Conservation (phyloP, 2,797 vertebrate species). For the Stomatorhinus walkeri region DNA sequence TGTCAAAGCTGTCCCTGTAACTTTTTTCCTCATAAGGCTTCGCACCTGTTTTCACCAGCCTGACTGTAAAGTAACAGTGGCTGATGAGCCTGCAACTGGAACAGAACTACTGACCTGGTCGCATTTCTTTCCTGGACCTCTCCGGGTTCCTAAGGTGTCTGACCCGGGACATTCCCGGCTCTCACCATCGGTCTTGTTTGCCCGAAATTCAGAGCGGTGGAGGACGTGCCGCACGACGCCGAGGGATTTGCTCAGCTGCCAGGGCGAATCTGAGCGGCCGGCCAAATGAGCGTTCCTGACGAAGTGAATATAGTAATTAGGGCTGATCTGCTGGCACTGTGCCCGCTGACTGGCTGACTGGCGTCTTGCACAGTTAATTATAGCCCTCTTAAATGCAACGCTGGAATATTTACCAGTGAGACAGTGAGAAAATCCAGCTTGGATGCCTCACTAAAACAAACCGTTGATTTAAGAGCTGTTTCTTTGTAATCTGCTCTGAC, state of each 20-base stretch:
- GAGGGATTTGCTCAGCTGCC: slow-evolving; percentile 47
- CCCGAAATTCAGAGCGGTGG: background rate
- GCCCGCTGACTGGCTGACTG: slow-evolving; percentile 62
- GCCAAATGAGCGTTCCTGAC: slow-evolving; percentile 72
- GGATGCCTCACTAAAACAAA: slow-evolving; percentile 42
- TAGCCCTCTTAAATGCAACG: slow-evolving; percentile 53
- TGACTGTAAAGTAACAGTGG: background rate
- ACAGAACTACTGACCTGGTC: background rate
- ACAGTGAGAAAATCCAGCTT: slow-evolving; percentile 45
- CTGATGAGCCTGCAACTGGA: background rate
- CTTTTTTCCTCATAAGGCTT: background rate
- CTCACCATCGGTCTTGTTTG: background rate
- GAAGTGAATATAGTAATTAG: slow-evolving; percentile 76
- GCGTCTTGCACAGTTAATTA: slow-evolving; percentile 72
- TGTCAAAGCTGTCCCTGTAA: background rate
- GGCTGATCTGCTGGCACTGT: slow-evolving; percentile 71
- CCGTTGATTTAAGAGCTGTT: slow-evolving; percentile 36
- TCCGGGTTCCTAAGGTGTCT: background rate
- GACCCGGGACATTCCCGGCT: background rate
- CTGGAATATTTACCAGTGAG: slow-evolving; percentile 42
- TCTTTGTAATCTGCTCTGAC: slow-evolving; percentile 31
- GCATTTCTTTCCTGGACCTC: background rate
- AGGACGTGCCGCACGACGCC: slow-evolving; percentile 4
- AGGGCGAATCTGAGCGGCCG: slow-evolving; percentile 65
- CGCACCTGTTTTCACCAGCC: background rate